These are phyloP conservation scores for Callorhinus ursinus DNA, from an alignment of 2,113 vertebrate species.

Conservation along the genomic window DNA sequence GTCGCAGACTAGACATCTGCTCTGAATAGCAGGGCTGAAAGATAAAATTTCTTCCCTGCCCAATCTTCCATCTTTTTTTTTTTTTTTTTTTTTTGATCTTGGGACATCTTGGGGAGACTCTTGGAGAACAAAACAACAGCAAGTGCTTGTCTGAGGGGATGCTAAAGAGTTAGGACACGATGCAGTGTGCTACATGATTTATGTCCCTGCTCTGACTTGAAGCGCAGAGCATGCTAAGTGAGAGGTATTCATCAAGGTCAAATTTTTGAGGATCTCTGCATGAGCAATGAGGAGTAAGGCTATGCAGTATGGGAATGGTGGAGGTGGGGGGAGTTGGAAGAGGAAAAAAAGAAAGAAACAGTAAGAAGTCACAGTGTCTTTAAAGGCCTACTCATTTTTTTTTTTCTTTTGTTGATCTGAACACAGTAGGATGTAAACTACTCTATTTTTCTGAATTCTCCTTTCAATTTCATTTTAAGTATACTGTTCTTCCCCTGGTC, in stretches of 20 bases:
- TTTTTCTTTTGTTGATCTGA: neutral
- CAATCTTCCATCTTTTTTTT: neutral
- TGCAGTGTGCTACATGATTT: neutral
- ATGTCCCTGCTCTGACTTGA: neutral
- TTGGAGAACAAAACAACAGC: neutral
- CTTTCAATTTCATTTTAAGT: neutral
- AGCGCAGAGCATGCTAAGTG: neutral
- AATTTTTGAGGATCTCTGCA: neutral
- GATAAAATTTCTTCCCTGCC: neutral
- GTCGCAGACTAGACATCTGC: neutral
- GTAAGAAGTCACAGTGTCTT: neutral
- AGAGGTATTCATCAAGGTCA: neutral
- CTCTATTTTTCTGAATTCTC: neutral
- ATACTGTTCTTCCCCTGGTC: neutral
- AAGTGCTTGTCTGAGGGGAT: neutral
- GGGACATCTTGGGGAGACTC: neutral
- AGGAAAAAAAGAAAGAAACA: neutral
- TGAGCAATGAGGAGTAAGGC: neutral
- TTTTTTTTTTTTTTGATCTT: neutral
- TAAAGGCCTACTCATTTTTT: neutral
- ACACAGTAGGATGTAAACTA: neutral
- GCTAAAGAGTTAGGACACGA: neutral
- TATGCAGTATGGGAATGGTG: neutral
- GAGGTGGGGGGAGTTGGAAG: no score
- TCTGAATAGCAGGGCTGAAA: neutral